Percentiles rank a stretch among this genome's conserved stretches.
These are phyloP conservation scores for Pelobates cultripes DNA, from an alignment of 2,797 vertebrate genomes.

Conservation along the genomic window DNA sequence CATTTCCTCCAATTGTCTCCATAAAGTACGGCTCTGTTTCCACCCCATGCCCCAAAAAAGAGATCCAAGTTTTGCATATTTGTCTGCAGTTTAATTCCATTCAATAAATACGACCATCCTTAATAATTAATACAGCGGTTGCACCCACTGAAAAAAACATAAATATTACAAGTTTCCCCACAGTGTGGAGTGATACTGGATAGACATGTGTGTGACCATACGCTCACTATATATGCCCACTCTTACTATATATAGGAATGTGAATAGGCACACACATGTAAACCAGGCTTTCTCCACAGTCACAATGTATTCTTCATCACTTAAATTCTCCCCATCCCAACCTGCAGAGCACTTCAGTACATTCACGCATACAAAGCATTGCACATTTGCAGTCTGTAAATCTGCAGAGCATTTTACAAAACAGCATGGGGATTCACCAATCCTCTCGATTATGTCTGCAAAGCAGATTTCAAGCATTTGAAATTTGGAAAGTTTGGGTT, in stretches of 20 bases:
- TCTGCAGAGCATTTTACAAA: slow-evolving; percentile 21
- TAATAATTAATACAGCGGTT: slow-evolving; percentile 49
- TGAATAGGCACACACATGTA: background rate
- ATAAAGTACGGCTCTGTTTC: no score
- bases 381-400: slow-evolving; percentile 9
- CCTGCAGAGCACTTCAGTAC: slow-evolving; percentile 13
- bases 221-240: slow-evolving; percentile 33
- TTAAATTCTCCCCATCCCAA: slow-evolving; percentile 12
- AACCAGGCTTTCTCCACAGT: background rate
- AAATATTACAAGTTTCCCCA: slow-evolving; percentile 44
- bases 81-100: slow-evolving; percentile 42
- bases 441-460: background rate
- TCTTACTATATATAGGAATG: slow-evolving; percentile 26
- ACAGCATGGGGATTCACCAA: background rate
- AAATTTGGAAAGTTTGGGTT: background rate
- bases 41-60: background rate
- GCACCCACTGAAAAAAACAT: slow-evolving; percentile 34
- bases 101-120: slow-evolving; percentile 51
- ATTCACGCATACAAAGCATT: background rate
- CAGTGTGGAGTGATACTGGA: slow-evolving; percentile 3
- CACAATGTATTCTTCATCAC: slow-evolving; percentile 23
- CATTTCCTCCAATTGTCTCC: no score
- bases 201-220: slow-evolving; percentile 30
- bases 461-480: background rate
- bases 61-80: background rate